Base-by-base conservation (phyloP, 2,888 invertebrate species). In the Eudemis profundana region DNA sequence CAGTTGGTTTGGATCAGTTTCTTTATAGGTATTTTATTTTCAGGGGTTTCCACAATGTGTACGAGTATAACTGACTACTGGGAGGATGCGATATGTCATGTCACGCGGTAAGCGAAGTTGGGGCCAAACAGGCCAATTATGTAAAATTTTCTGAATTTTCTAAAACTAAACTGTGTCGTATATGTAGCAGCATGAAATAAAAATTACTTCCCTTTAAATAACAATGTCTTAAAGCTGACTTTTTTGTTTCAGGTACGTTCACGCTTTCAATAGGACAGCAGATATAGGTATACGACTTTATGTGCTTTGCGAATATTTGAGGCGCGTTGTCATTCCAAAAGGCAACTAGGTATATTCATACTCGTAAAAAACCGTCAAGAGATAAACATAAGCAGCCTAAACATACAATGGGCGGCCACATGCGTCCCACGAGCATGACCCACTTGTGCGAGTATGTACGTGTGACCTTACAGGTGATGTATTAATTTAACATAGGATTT, bases 391-490 rank as follows among this genome's bases (percentile, higher is more conserved):
- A 63, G 44, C 54, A 50, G 33, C 56, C 14, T 33, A 42, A 64
- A 44, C 63, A 50, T 7, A 64, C 57, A 64, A 57, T 57, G 50
- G 49, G 46, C 56, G 29, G 38, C 40, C 44, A 27, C 61, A 12
- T 38, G 29, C 50, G 46, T 64, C 57, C 63, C 50, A 57, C 57
- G 50, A 57, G 23, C 57, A 19, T 64, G 57, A 50, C 63, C 63
- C 23, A 57, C 44, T 56, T 63, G 61, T 15, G 44, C 29, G 5
- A 27, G 29, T 56, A 42, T 42, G 62, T 47, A 46, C 21, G 57
- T 42, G 49, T 42, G 63, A 36, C 63, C 63, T 63, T 64, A 57
- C 57, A 50, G n/a, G 49, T 49, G 56, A 36, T 57, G 57, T 57
- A 57, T 64, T 57, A 33, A 57, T 57, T 64, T 19, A 64, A 36